These are phyloP conservation scores for Cataglyphis rosenhaueri DNA, from an alignment of 2,888 invertebrate species.

Conservation along the genomic window DNA sequence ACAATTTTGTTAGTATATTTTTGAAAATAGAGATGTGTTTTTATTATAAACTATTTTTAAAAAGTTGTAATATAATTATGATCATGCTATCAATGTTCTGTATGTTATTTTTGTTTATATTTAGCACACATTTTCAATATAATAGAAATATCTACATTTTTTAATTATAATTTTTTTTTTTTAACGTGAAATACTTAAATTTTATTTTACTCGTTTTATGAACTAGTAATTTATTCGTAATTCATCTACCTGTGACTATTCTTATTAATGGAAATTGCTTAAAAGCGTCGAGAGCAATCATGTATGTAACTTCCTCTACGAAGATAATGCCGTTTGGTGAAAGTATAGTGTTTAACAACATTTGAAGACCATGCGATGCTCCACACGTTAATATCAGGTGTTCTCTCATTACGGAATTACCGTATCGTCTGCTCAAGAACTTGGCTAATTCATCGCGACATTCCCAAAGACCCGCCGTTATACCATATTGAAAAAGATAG, in stretches of 20 bases:
- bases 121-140: neutral
- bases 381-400: conserved; percentile 88
- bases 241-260: conserved; percentile 85
- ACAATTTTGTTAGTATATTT: neutral
- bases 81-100: neutral
- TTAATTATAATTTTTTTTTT: neutral
- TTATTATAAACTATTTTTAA: neutral
- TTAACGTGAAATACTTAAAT: neutral
- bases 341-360: conserved; percentile 87
- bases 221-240: neutral
- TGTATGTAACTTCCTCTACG: conserved; percentile 89
- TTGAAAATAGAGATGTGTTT: neutral
- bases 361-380: conserved; percentile 88
- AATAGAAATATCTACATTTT: neutral
- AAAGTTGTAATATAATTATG: neutral
- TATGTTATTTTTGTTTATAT: neutral
- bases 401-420: conserved; percentile 84
- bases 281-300: conserved; percentile 87
- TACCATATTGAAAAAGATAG: conserved; percentile 87
- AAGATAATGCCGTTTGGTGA: conserved; percentile 87
- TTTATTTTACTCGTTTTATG: neutral
- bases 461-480: conserved; percentile 86
- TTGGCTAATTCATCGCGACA: conserved; percentile 85
- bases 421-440: conserved; percentile 86
- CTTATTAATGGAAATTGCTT: conserved; percentile 86